Percentiles rank a stretch among this genome's conserved stretches.
Conservation (phyloP, 2,888 invertebrate species). For the Platycheirus rosarum region DNA sequence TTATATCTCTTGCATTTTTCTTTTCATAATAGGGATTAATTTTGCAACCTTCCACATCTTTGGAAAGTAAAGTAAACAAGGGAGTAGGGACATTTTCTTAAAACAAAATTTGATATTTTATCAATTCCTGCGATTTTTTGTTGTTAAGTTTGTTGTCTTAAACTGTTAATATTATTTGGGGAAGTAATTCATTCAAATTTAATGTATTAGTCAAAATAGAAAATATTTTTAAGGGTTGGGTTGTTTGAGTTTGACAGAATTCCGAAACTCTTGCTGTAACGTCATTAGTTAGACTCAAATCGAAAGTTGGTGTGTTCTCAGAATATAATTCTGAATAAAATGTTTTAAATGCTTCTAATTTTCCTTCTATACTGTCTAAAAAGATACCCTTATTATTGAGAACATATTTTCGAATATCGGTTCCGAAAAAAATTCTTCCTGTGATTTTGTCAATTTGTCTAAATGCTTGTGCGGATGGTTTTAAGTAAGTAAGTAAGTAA, state of each 20-base stretch:
- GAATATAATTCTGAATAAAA: conserved; percentile 8
- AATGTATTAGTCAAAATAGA: neutral
- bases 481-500: no score
- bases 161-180: neutral
- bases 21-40: no score
- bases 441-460: conserved; percentile 6
- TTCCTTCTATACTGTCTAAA: neutral
- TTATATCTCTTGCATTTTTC: conserved; percentile 5
- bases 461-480: conserved; percentile 18
- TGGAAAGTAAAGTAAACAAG: no score
- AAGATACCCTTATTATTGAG: neutral
- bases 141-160: neutral
- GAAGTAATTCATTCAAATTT: neutral
- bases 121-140: no score
- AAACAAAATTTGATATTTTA: no score
- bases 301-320: conserved; percentile 3
- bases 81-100: no score
- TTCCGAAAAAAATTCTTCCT: conserved; percentile 2
- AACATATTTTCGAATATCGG: conserved; percentile 4
- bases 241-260: neutral
- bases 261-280: neutral
- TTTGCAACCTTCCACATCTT: no score
- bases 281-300: neutral
- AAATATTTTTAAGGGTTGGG: neutral
- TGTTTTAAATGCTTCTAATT: conserved; percentile 10